Evolutionary conservation across 2,797 vertebrate species (phyloP).

Genomic region (Tapera naevia): DNA sequence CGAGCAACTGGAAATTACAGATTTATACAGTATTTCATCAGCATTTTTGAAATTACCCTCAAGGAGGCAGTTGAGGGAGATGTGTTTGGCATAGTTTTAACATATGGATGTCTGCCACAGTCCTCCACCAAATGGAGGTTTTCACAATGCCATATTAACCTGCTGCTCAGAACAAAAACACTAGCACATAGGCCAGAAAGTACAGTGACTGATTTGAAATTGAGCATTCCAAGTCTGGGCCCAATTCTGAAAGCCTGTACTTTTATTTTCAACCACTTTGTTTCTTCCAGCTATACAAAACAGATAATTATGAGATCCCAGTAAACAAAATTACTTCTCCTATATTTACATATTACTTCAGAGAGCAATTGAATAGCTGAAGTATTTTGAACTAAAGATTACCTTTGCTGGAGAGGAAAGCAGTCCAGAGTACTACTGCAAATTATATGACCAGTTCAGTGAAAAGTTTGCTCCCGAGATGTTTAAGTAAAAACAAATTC

Average conservation of each 20-base stretch:
- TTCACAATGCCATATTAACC: background rate
- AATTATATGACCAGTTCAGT: background rate
- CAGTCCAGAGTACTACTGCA: background rate
- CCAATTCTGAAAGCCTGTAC: background rate
- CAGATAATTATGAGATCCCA: background rate
- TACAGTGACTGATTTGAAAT: background rate
- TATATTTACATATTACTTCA: background rate
- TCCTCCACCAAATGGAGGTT: background rate
- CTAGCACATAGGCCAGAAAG: background rate
- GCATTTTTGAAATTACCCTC: background rate
- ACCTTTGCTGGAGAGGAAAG: background rate
- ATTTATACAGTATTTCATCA: background rate
- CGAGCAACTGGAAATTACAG: background rate
- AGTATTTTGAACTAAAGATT: background rate
- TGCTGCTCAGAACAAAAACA: background rate
- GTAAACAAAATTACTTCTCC: background rate
- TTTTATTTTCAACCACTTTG: background rate
- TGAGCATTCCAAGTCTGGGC: background rate
- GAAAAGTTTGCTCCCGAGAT: background rate
- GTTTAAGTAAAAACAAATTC: background rate
- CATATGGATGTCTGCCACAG: background rate
- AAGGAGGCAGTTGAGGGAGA: background rate
- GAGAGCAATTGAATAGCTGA: background rate
- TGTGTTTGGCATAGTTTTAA: background rate
- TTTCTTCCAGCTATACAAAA: background rate